Conservation (phyloP, 1,140 invertebrate species). For the Ceratina japonica region DNA sequence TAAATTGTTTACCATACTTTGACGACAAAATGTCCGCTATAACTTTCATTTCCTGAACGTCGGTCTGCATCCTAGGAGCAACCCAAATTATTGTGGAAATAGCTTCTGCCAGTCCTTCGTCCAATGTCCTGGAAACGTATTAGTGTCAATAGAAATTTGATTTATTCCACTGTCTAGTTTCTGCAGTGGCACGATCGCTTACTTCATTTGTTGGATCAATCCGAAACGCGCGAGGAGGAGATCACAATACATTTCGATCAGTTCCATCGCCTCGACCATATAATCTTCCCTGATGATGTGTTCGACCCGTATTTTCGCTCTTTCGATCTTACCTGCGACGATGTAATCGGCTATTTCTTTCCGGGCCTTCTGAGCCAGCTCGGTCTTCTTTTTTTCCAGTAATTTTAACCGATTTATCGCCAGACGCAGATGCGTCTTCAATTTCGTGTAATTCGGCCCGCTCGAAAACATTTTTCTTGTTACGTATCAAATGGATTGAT, state of each 20-base stretch:
- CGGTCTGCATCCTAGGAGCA: slow-evolving; percentile 91
- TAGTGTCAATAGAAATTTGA: not conserved
- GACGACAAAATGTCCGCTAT: slow-evolving; percentile 93
- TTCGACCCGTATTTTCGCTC: slow-evolving; percentile 97
- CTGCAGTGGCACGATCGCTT: slow-evolving; percentile 62
- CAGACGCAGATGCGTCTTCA: slow-evolving; percentile 97
- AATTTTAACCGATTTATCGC: slow-evolving; percentile 96
- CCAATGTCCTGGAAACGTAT: slow-evolving; percentile 85
- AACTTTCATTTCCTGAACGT: slow-evolving; percentile 93
- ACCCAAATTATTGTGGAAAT: slow-evolving; percentile 98
- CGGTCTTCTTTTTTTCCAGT: slow-evolving; percentile 98
- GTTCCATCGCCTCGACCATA: slow-evolving; percentile 99
- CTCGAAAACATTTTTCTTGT: slow-evolving; percentile 88
- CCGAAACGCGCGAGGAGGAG: slow-evolving; percentile 98
- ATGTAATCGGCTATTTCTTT: slow-evolving; percentile 99
- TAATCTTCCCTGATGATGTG: slow-evolving; percentile 99
- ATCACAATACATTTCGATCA: slow-evolving; percentile 99
- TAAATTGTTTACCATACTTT: slow-evolving; percentile 98
- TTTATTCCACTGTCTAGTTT: no score
- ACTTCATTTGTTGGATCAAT: slow-evolving; percentile 98
- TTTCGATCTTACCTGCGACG: slow-evolving; percentile 92
- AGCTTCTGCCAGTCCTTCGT: slow-evolving; percentile 96
- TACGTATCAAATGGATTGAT: not conserved
- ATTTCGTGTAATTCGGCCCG: slow-evolving; percentile 93
- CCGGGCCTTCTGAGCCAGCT: slow-evolving; percentile 95